Conservation (phyloP, 2,113 vertebrate genomes). For the Miniopterus natalensis region DNA sequence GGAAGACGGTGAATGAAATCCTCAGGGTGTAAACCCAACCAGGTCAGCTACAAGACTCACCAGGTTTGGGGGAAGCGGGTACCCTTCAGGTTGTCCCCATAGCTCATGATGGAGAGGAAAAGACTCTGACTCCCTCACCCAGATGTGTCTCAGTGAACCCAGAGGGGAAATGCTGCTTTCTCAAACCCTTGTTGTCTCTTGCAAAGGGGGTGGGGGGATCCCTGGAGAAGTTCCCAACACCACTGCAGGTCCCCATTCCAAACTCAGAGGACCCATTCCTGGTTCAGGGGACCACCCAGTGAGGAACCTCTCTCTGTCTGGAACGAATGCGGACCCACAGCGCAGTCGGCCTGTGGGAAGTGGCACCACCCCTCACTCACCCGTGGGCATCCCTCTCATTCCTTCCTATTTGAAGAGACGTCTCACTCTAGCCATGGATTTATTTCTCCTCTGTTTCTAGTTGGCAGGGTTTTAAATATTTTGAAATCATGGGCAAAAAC, state of each 20-base stretch:
- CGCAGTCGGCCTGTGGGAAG: not conserved
- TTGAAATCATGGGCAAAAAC: constrained; percentile 4
- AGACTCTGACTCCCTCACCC: not conserved
- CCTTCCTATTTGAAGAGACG: not conserved
- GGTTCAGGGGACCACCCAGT: not conserved
- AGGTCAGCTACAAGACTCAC: not conserved
- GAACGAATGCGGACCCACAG: not conserved
- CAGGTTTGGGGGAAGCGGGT: not conserved
- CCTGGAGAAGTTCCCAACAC: not conserved
- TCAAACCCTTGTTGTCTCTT: not conserved
- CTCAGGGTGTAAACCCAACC: not conserved
- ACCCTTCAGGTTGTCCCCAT: not conserved
- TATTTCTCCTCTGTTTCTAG: constrained; percentile 20
- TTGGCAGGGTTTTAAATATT: constrained; percentile 42
- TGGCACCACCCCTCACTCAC: not conserved
- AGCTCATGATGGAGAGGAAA: not conserved
- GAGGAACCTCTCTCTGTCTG: not conserved
- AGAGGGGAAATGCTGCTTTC: not conserved
- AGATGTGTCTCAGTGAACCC: not conserved
- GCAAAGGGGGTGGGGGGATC: not conserved
- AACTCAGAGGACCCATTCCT: not conserved
- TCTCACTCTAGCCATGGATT: not conserved
- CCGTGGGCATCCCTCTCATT: not conserved
- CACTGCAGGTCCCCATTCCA: not conserved
- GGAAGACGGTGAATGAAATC: not conserved